Conservation (phyloP, 2,113 vertebrate genomes). For the Eudyptes chrysolophus region DNA sequence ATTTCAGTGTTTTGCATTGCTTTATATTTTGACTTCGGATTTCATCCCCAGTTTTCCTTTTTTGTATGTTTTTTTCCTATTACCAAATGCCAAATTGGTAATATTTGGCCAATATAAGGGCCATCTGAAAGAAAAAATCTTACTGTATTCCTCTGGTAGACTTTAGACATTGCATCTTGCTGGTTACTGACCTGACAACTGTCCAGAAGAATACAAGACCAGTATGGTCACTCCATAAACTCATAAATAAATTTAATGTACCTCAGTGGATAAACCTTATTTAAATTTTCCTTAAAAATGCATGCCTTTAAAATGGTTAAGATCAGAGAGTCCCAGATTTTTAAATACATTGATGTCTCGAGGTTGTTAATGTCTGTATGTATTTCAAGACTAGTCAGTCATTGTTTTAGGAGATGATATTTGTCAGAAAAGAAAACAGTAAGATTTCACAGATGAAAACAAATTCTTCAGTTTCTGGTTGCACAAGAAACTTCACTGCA, state of each 20-base stretch:
- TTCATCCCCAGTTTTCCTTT: background rate
- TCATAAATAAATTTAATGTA: background rate
- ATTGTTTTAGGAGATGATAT: background rate
- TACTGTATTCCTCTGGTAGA: background rate
- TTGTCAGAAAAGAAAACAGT: background rate
- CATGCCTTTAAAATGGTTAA: background rate
- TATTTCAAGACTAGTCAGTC: background rate
- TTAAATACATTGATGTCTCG: background rate
- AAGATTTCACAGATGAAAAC: background rate
- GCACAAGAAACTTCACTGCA: background rate
- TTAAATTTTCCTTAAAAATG: background rate
- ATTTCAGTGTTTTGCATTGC: background rate
- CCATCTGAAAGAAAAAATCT: background rate
- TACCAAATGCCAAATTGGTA: background rate
- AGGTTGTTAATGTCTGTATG: background rate
- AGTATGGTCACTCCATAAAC: background rate
- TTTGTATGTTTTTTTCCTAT: background rate
- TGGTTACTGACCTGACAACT: background rate
- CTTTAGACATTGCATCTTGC: background rate
- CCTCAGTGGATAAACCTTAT: background rate
- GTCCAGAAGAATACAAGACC: background rate
- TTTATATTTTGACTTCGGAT: background rate
- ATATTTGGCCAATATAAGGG: background rate
- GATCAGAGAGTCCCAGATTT: background rate
- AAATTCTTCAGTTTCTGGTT: background rate